Evolutionary conservation across 2,797 vertebrate genomes (phyloP), one percentile per base, ranked within the genome.

Genomic region (Gila robusta): DNA sequence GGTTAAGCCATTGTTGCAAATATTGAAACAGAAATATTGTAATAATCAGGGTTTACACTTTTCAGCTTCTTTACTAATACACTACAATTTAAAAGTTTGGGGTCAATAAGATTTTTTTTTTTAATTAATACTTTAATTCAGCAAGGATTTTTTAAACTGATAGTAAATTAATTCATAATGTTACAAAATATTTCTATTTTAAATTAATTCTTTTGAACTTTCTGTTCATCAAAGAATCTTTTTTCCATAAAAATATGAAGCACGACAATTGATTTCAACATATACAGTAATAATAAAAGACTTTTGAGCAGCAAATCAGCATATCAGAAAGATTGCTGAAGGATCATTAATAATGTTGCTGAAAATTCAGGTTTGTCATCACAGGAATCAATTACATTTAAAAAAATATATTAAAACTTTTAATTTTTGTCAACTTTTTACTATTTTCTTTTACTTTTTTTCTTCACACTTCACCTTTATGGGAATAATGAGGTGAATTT

Each of bases 401-500:
- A 14, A 4, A 66, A 64, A 0, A 35, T 64, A 28, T 32, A 66
- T 28, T 17, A 17, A 64, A 66, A 7, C 26, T 12, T 12, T 44
- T 1, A 0, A 3, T 1, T 12, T 44, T 44, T 47, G 11, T 12
- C 11, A 14, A 14, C 12, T 47, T 47, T 47, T 44, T 44, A 12
- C 44, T 39, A 8, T 39, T 8, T 8, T 39, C 39, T 39, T 39
- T 39, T 9, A 2, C 7, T 39, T 32, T 32, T 32, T 32, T 32
- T 32, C 32, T 32, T 32, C 70, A 62, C 39, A 32, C 70, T 37
- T 64, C 21, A 37, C 41, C 16, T 56, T 39, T 28, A 23, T 39
- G 7, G 26, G 39, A 41, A 41, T 67, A 77, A 76, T 67, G 14
- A 66, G 5, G 32, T 52, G 41, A 67, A 23, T 73, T 62, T 91